A percentile compares a stretch with the other conserved stretches of the same genome.
These are phyloP conservation scores for Pandemis corylana DNA, from an alignment of 2,888 invertebrate species.

Conservation along the genomic window DNA sequence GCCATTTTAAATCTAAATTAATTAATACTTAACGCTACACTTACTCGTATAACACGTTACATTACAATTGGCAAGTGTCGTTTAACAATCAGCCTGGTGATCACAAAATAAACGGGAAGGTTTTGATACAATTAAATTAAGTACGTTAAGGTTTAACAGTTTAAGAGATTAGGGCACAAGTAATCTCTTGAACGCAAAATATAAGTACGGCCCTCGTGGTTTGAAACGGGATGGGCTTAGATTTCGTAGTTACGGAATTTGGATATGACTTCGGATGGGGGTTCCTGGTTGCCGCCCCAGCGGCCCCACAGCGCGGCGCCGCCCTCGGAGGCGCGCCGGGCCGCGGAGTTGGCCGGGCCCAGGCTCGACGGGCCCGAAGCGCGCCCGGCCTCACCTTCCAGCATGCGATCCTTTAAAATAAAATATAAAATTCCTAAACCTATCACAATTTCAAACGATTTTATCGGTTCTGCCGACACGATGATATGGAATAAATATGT, in stretches of 20 bases:
- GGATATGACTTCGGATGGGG: constrained; percentile 92
- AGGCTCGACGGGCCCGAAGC: constrained; percentile 82
- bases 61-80: constrained; percentile 60
- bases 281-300: constrained; percentile 89
- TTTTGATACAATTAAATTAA: constrained; percentile 46
- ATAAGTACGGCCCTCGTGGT: constrained; percentile 35
- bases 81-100: constrained; percentile 55
- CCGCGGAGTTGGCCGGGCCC: constrained; percentile 76
- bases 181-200: constrained; percentile 58
- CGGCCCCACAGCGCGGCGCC: constrained; percentile 90
- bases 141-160: constrained; percentile 43
- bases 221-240: constrained; percentile 78
- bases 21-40: constrained; percentile 57
- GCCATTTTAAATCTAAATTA: constrained; percentile 65
- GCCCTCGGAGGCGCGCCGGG: constrained; percentile 93
- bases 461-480: too few species aligned
- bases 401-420: constrained; percentile 88
- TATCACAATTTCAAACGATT: too few species aligned
- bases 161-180: constrained; percentile 67
- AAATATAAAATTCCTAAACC: not conserved
- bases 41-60: constrained; percentile 49
- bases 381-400: constrained; percentile 80
- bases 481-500: too few species aligned
- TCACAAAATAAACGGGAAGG: constrained; percentile 45
- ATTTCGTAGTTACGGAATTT: constrained; percentile 97